Base-by-base conservation (phyloP, 1,140 invertebrate genomes). In the Drosophila chauvacae region DNA sequence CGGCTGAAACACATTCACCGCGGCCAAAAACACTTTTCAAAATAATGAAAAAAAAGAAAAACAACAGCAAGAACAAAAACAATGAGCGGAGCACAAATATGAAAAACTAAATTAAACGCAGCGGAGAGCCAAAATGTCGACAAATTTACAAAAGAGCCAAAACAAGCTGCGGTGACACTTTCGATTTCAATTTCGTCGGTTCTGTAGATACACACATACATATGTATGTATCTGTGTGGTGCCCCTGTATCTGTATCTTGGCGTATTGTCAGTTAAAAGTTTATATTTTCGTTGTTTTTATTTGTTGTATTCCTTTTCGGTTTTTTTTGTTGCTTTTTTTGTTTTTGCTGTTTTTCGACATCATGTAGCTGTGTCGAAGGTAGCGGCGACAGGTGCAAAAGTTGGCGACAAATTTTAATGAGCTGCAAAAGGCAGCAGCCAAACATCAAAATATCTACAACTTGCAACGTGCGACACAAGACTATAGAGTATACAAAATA, bases 401-500 rank as follows among this genome's bases (percentile, higher is more conserved):
- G 60, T 71, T 88, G 85, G 84, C 84, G 84, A 81, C 84, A 88
- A 88, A 75, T 88, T 88, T 88, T 88, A 88, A 88, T 88, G 84
- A 88, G 85, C 85, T 90, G 77, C 80, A 88, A 84, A 88, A 90
- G 84, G 71, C 83, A 80, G 69, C 76, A 42, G 39, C 37, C 56
- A 59, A 71, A 62, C 30, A 80, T 50, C 42, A 72, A 77, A 64
- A 69, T 37, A 72, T 55, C 55, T 51, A 37, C 13, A 41, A 51
- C 66, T 72, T 42, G 55, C 55, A 73, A 20, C 26, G 55, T 37
- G 18, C 57, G 62, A 53, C 28, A 60, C n/a, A 44, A 50, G 71
- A 53, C 50, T 45, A 39, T 60, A 64, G 16, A 45, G 51, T 57
- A 58, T 73, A 73, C 16, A 64, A 74, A 82, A 70, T 69, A 82